Base-by-base conservation (phyloP, 2,888 invertebrate species). In the Mayetiola destructor region DNA sequence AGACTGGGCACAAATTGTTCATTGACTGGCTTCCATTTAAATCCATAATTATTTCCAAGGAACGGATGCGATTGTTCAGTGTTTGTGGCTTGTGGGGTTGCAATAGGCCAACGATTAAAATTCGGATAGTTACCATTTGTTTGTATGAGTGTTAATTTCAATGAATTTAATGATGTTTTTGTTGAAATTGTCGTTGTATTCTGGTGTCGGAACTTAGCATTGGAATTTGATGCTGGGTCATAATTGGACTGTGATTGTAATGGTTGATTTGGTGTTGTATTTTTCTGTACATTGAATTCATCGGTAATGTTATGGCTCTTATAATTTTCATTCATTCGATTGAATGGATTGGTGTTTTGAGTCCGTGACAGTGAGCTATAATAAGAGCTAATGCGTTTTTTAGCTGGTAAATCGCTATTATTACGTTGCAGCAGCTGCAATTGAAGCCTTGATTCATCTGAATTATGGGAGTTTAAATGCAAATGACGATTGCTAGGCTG, bases 81-180 rank as follows among this genome's bases (percentile, higher is more conserved):
- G n/a, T n/a, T n/a, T n/a, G n/a, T n/a, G n/a, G n/a, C n/a, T n/a
- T n/a, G n/a, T n/a, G n/a, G 23, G 9, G 48, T 3, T 48, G 48
- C 48, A 48, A 48, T 48, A 27, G 48, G 48, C 48, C 48, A 48
- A n/a, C 48, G 48, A 48, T 42, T 23, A 42, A 42, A 42, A 27
- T 48, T 16, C 27, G 48, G 27, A 48, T 48, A 48, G 27, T 48
- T 48, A 5, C 48, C 48, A 48, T 48, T 48, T 16, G 48, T 48
- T 48, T 48, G 48, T 14, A 48, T 48, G n/a, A 48, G 27, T 9
- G 48, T 48, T 27, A 48, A 27, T 48, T 48, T 48, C 48, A 42
- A 42, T 42, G 42, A 23, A 42, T 42, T 42, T 9, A 16, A 27
- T 4, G 27, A 3, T 23, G 42, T 23, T 42, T 42, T 21, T 12